Base-by-base conservation (phyloP, 2,888 invertebrate genomes). In the Schrankia costaestrigalis region DNA sequence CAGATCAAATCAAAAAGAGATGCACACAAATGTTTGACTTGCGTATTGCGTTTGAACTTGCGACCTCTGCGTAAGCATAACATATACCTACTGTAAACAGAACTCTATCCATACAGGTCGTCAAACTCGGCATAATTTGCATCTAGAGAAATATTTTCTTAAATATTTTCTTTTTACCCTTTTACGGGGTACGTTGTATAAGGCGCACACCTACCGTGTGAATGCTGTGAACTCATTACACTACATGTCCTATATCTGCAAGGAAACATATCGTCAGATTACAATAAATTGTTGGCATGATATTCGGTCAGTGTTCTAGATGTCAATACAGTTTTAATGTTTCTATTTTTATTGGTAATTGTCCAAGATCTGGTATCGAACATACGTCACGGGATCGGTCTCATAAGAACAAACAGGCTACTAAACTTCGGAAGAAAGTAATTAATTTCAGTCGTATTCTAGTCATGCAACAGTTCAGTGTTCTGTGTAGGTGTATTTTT, bases 281-380 rank as follows among this genome's bases (percentile, higher is more conserved):
- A 58, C 63, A 68, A 48, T n/a, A n/a, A n/a, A n/a, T 53, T 67
- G 75, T 81, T 86, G 85, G 83, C 84, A 82, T 77, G 64, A 65
- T 71, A 74, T 71, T 66, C 75, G 79, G 79, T 74, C 75, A 75
- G 71, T 69, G 86, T 76, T 72, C 86, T 77, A 86, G 59, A 74
- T 85, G 79, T 82, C 78, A 68, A 79, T 82, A 77, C 71, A 59
- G 70, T 70, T 63, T 71, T 69, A 67, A 69, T 78, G 78, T 62
- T 71, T 72, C 72, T 81, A 80, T 83, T 84, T 84, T 79, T 71
- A 71, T 78, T 85, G 78, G 85, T 82, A 76, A 78, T 79, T 75
- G 81, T 84, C 80, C 85, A 85, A 86, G 69, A 73, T 63, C n/a
- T n/a, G n/a, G n/a, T n/a, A n/a, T n/a, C n/a, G n/a, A n/a, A 60